Percentiles rank a stretch among this genome's conserved stretches.
Conservation (phyloP, 2,797 vertebrate species). For the Melanotaenia maccullochi region DNA sequence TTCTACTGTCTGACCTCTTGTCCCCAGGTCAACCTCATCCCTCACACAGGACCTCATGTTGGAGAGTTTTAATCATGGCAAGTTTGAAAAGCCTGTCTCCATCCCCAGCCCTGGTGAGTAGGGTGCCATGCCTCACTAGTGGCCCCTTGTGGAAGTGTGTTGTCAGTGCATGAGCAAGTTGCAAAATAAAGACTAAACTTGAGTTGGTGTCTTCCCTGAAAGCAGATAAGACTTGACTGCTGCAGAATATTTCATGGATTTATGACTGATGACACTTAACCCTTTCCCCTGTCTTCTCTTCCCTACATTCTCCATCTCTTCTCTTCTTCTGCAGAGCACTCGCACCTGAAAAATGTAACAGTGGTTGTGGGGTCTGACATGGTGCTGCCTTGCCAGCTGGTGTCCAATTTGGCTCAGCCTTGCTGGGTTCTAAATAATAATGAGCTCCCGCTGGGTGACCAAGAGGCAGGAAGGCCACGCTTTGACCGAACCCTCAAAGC, state of each 20-base stretch:
- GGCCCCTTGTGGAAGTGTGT: slow-evolving; percentile 56
- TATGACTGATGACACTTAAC: slow-evolving; percentile 32
- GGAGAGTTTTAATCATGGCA: slow-evolving; percentile 83
- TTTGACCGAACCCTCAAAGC: slow-evolving; percentile 87
- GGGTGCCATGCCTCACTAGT: slow-evolving; percentile 31
- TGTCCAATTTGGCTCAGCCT: slow-evolving; percentile 92
- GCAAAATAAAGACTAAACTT: slow-evolving; percentile 7
- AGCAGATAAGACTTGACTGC: slow-evolving; percentile 30
- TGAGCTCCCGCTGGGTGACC: slow-evolving; percentile 78
- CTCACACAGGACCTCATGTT: slow-evolving; percentile 86
- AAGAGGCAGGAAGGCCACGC: slow-evolving; percentile 79
- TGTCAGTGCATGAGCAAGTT: slow-evolving; percentile 35
- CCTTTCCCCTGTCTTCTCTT: slow-evolving; percentile 16
- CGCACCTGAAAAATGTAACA: slow-evolving; percentile 87
- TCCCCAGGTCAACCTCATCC: slow-evolving; percentile 80
- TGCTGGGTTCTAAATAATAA: slow-evolving; percentile 90
- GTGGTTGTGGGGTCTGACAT: slow-evolving; percentile 92
- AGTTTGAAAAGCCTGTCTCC: slow-evolving; percentile 83
- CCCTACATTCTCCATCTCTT: background rate
- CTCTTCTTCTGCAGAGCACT: slow-evolving; percentile 75
- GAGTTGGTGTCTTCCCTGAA: slow-evolving; percentile 13
- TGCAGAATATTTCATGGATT: slow-evolving; percentile 45
- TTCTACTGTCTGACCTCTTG: slow-evolving; percentile 31
- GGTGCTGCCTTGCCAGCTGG: slow-evolving; percentile 91
- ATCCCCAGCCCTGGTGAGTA: slow-evolving; percentile 85